phyloP scores from a whole-genome alignment of 2,888 invertebrate species.

The Drosophila hawaiiensis region DNA sequence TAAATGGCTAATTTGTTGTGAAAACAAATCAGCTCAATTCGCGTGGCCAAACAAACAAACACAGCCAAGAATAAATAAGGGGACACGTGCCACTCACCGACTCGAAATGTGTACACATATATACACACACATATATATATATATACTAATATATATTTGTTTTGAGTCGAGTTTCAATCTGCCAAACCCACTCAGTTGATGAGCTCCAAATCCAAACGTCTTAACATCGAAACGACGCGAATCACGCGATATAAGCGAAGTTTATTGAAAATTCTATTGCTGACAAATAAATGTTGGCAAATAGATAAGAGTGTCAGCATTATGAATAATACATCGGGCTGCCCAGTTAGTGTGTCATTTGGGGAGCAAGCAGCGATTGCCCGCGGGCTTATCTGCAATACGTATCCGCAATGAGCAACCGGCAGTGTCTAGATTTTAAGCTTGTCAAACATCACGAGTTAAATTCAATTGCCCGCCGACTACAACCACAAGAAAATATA shows the following conservation, averaged over 20 bases:
- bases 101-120: neutral
- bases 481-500: neutral
- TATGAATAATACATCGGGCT: slow-evolving; percentile 31
- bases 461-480: neutral
- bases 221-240: neutral
- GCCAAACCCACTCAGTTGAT: neutral
- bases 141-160: neutral
- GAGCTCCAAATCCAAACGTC: neutral
- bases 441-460: neutral
- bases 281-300: neutral
- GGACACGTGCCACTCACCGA: slow-evolving; percentile 20
- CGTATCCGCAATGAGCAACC: neutral
- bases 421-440: slow-evolving; percentile 3
- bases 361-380: neutral
- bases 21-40: slow-evolving; percentile 27
- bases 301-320: slow-evolving; percentile 26
- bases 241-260: neutral
- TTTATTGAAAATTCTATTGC: neutral
- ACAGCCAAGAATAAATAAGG: slow-evolving; percentile 4
- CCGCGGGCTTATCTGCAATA: slow-evolving; percentile 2
- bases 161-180: neutral
- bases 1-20: slow-evolving; percentile 31
- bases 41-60: slow-evolving; percentile 10
- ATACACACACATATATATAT: neutral
- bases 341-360: slow-evolving; percentile 7